Conservation (phyloP, 2,888 invertebrate genomes). For the Metopia argyrocephala region DNA sequence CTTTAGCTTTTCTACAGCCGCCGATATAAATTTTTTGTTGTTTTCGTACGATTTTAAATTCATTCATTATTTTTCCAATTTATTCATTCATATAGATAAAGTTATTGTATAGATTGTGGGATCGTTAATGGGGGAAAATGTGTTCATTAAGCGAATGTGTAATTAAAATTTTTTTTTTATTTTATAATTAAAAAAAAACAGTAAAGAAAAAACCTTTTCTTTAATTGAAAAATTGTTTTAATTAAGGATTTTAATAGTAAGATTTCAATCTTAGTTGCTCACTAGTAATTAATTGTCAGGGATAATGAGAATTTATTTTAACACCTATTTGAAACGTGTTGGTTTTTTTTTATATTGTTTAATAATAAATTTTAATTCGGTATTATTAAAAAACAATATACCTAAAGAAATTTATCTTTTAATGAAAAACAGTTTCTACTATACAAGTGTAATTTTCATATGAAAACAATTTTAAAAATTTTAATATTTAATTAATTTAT, state of each 20-base stretch:
- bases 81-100: neutral
- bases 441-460: too few relatives aligned
- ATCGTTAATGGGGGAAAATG: conserved; percentile 26
- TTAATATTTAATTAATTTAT: too few relatives aligned
- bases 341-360: too few relatives aligned
- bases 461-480: too few relatives aligned
- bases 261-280: too few relatives aligned
- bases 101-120: conserved; percentile 26
- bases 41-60: neutral
- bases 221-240: neutral
- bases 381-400: too few relatives aligned
- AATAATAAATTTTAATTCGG: too few relatives aligned
- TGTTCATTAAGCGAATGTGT: conserved; percentile 15
- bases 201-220: neutral
- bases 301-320: too few relatives aligned
- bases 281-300: too few relatives aligned
- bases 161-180: neutral
- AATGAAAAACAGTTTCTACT: too few relatives aligned
- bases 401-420: too few relatives aligned
- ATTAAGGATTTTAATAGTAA: neutral
- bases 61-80: neutral
- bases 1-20: neutral
- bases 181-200: neutral
- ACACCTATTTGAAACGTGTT: too few relatives aligned
- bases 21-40: neutral